Evolutionary conservation across 2,797 vertebrate species (phyloP).

Genomic region (Morelia viridis): DNA sequence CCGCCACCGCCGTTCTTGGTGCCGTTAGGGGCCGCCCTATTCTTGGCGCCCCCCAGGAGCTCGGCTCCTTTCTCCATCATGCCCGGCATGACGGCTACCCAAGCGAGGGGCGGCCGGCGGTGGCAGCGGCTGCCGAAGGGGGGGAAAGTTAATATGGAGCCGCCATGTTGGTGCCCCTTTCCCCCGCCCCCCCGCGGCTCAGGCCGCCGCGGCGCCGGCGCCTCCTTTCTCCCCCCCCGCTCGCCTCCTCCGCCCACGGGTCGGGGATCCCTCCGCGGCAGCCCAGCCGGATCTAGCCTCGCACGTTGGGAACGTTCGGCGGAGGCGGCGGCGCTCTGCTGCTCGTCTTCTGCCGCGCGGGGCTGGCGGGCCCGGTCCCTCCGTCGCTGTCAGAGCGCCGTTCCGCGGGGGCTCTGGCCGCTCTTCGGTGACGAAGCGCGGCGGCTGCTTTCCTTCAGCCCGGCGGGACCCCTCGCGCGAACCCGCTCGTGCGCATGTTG

Average conservation of each 20-base stretch:
- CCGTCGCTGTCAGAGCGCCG: not conserved
- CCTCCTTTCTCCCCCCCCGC: conserved; percentile 41
- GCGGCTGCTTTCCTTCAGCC: not conserved
- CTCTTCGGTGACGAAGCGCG: too few species aligned
- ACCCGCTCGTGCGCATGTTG: not conserved
- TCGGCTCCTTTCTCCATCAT: conserved; percentile 94
- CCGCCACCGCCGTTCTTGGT: conserved; percentile 84
- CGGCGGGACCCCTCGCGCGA: not conserved
- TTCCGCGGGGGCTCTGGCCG: too few species aligned
- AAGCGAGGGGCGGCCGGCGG: conserved; percentile 42
- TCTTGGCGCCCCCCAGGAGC: conserved; percentile 81
- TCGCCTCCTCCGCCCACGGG: conserved; percentile 31
- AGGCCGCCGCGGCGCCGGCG: conserved; percentile 62
- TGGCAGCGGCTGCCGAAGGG: conserved; percentile 40
- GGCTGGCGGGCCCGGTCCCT: not conserved
- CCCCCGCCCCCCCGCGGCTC: conserved; percentile 64
- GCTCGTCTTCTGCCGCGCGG: conserved; percentile 5
- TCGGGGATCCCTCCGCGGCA: conserved; percentile 56
- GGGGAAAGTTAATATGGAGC: conserved; percentile 63
- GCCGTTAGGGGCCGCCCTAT: conserved; percentile 80
- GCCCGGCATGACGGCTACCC: conserved; percentile 80
- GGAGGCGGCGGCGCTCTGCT: not conserved
- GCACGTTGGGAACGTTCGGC: not conserved
- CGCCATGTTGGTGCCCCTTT: conserved; percentile 68
- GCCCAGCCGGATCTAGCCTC: conserved; percentile 55